phyloP scores from a whole-genome alignment of 2,888 invertebrate species.

The Rambutsinella grinnellia region DNA sequence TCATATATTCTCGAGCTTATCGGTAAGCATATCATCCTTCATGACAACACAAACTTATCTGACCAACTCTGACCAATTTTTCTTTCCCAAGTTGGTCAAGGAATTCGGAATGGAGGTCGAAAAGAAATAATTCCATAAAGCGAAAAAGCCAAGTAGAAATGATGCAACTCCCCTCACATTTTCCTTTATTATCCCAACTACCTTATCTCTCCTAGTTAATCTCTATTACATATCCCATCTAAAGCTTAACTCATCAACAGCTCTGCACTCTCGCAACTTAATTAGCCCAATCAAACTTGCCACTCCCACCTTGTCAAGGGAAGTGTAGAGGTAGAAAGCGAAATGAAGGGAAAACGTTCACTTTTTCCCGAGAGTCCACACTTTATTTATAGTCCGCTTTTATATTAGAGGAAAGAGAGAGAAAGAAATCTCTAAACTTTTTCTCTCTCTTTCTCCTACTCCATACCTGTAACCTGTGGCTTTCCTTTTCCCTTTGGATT shows the following conservation, averaged over 20 bases:
- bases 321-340: constrained; percentile 15
- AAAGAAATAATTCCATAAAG: no score
- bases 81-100: neutral
- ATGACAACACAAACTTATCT: neutral
- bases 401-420: no score
- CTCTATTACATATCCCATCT: neutral
- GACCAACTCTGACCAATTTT: neutral
- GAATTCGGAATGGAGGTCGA: no score
- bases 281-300: constrained; percentile 51
- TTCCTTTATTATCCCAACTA: neutral
- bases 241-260: constrained; percentile 46
- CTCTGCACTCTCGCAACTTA: constrained; percentile 32
- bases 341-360: constrained; percentile 19
- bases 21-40: no score
- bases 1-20: no score
- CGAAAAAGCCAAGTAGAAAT: no score
- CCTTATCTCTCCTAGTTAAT: neutral
- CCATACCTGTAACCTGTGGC: constrained; percentile 10
- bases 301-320: constrained; percentile 45
- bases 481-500: neutral
- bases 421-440: constrained; percentile 16
- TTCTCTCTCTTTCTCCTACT: constrained; percentile 4
- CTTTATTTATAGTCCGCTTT: no score
- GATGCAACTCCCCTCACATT: neutral
- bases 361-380: no score